Conservation (phyloP, 2,797 vertebrate genomes). For the Acanthiza pusilla region DNA sequence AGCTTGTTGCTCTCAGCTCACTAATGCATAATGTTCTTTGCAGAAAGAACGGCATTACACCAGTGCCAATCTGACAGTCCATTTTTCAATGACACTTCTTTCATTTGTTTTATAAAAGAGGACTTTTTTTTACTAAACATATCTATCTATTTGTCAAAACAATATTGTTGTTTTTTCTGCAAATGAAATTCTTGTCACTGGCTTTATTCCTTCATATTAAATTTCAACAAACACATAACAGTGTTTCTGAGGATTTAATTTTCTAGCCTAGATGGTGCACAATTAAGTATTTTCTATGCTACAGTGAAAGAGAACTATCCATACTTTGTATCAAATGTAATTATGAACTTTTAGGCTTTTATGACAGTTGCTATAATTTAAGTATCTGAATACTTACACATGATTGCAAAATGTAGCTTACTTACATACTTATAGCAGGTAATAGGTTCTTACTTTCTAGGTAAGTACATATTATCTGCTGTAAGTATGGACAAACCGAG, state of each 20-base stretch:
- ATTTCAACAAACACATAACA: neutral
- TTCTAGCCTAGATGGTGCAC: neutral
- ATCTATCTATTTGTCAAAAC: neutral
- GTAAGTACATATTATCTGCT: neutral
- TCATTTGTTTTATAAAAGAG: constrained; percentile 14
- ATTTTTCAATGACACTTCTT: constrained; percentile 52
- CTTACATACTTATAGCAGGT: neutral
- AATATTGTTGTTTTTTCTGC: neutral
- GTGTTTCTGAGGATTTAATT: neutral
- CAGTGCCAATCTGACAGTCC: constrained; percentile 21
- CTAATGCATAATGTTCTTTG: constrained; percentile 34
- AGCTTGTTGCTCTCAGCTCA: constrained; percentile 22
- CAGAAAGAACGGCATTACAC: constrained; percentile 4
- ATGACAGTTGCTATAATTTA: neutral
- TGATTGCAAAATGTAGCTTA: neutral
- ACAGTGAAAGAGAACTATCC: neutral
- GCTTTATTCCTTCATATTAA: constrained; percentile 1
- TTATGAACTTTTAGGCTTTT: neutral
- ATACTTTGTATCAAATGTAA: neutral
- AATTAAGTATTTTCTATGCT: neutral
- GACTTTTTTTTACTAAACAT: neutral
- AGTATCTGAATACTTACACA: neutral
- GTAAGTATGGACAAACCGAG: neutral
- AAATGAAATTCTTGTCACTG: constrained; percentile 1
- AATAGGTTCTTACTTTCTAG: neutral